Conservation (phyloP, 2,888 invertebrate species). For the Ramazzottius varieornatus region DNA sequence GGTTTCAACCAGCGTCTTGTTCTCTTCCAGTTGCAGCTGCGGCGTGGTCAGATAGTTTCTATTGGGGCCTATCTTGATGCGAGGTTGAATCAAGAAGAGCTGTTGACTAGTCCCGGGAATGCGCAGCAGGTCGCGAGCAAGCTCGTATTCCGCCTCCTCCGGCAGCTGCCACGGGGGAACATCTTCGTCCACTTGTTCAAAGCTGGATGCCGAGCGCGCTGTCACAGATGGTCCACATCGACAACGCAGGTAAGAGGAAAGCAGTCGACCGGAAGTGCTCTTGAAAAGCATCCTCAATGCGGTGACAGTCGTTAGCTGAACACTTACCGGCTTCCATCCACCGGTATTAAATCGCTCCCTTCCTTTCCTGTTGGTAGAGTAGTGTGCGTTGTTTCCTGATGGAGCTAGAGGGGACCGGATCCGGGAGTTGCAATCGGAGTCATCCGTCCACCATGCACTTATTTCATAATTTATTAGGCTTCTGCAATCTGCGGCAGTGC, state of each 20-base stretch:
- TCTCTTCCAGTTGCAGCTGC: constrained; percentile 40
- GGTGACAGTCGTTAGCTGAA: no score
- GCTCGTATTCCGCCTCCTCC: neutral
- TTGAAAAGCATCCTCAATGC: no score
- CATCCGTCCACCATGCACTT: no score
- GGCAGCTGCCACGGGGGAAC: neutral
- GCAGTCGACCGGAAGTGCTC: no score
- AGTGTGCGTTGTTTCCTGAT: no score
- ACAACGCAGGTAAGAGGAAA: neutral
- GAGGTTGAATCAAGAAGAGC: neutral
- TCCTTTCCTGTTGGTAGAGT: no score
- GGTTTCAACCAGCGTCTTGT: constrained; percentile 39
- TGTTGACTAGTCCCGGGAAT: neutral
- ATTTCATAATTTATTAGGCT: no score
- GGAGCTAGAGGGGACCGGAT: no score
- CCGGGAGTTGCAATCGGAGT: no score
- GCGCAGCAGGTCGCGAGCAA: neutral
- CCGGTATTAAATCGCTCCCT: no score
- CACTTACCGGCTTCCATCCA: no score
- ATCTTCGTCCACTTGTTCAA: neutral
- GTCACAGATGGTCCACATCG: neutral
- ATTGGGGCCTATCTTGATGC: neutral
- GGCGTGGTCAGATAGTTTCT: constrained; percentile 27
- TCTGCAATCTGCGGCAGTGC: no score
- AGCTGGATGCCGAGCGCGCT: neutral